Base-by-base conservation (phyloP, 2,797 vertebrate genomes). In the Lacerta bilineata region DNA sequence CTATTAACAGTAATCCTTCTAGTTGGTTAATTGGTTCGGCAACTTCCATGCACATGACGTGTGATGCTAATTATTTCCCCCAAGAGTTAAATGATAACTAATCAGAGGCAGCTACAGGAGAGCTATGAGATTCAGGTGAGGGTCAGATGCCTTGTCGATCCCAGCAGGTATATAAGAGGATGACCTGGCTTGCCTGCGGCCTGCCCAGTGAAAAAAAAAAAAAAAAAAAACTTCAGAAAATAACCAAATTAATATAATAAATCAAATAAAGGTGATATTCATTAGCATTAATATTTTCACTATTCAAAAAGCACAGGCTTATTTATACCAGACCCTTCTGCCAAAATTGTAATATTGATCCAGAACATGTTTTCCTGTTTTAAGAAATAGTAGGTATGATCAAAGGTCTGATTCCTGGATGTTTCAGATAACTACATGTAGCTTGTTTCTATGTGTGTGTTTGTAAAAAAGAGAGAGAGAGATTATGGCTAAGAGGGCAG, bases 251-350 rank as follows among this genome's bases (percentile, higher is more conserved):
- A 79, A 55, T 43, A 33, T 15, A 13, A 17, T 15, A n/a, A 59
- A 27, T n/a, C 10, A 50, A 81, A 69, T 7, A 46, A 85, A 64
- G 23, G 13, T 72, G 29, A 46, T 15, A 64, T 72, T 20, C 7
- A 36, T n/a, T 74, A 39, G 41, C 25, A 59, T 33, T 59, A 25
- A 41, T 79, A 61, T 43, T 33, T 71, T 88, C 55, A 80, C 9
- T 88, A 64, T 27, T n/a, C 64, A 66, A 88, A 74, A 89, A 85
- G 20, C 27, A 50, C 15, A 80, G n/a, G 3, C n/a, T 84, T 59
- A 10, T 84, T 82, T 36, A 41, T 66, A 80, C 29, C 41, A 78
- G 43, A 75, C 55, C 29, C 69, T 36, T 77, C 33, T 78, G n/a
- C 36, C 61, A 69, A 69, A 81, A 75, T 43, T 76, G 66, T 25